Evolutionary conservation across 1,140 invertebrate genomes (phyloP).

Genomic region (Drosophila parabipectinata): DNA sequence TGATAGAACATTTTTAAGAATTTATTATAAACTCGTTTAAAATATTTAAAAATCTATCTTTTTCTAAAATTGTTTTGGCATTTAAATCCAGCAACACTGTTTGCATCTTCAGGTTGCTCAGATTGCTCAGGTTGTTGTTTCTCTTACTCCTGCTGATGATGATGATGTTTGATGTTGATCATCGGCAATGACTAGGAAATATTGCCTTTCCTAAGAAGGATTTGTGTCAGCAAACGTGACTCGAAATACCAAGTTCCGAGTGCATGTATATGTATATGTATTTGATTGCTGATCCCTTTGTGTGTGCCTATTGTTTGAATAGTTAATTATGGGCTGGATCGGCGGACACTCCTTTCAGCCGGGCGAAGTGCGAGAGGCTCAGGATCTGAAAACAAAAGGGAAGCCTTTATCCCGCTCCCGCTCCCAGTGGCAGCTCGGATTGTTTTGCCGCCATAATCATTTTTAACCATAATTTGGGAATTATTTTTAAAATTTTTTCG

Average conservation of each 20-base stretch:
- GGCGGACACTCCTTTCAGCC: conserved; percentile 69
- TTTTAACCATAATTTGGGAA: conserved; percentile 78
- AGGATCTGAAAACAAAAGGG: conserved; percentile 18
- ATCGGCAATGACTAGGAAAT: conserved; percentile 74
- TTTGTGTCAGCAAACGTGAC: conserved; percentile 81
- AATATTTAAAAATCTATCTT: background rate
- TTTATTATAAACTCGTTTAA: background rate
- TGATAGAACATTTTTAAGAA: no score
- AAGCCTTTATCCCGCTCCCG: conserved; percentile 30
- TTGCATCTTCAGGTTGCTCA: conserved; percentile 36
- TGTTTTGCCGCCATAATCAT: conserved; percentile 56
- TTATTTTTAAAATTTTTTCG: conserved; percentile 68
- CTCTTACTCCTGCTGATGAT: conserved; percentile 41
- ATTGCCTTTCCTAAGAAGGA: conserved; percentile 81
- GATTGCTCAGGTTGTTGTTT: conserved; percentile 41
- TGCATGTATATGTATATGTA: conserved; percentile 44
- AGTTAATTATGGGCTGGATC: conserved; percentile 82
- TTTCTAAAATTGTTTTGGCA: background rate
- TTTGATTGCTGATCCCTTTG: conserved; percentile 78
- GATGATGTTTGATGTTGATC: conserved; percentile 64
- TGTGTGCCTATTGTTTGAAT: conserved; percentile 77
- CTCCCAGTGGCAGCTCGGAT: conserved; percentile 38
- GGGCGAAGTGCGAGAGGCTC: conserved; percentile 17
- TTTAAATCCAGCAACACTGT: conserved; percentile 1
- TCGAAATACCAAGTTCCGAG: conserved; percentile 68